These are phyloP conservation scores for Notothenia coriiceps DNA, from an alignment of 2,113 vertebrate species.

Conservation along the genomic window DNA sequence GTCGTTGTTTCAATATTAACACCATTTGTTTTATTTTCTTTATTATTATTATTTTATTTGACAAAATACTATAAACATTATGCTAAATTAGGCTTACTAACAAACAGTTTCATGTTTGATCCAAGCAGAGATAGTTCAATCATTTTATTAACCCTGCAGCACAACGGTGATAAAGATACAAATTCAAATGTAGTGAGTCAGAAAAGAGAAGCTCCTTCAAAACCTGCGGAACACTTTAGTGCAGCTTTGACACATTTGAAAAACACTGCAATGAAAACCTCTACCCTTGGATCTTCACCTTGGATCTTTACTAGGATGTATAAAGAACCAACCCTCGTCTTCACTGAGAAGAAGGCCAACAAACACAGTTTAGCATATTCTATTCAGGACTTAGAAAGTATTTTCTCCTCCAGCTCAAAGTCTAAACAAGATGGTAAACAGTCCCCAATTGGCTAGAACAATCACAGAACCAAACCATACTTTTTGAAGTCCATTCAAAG, in stretches of 20 bases:
- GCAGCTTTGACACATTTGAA: not conserved
- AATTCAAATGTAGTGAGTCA: not conserved
- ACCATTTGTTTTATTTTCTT: not conserved
- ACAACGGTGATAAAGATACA: not conserved
- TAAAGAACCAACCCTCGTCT: not conserved
- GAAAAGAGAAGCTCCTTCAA: not conserved
- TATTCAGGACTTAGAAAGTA: slow-evolving; percentile 1
- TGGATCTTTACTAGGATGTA: too few relatives aligned
- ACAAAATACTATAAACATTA: too few relatives aligned
- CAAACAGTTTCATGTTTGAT: not conserved
- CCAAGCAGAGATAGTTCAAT: not conserved
- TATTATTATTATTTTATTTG: too few relatives aligned
- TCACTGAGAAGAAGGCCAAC: not conserved
- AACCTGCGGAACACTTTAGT: not conserved
- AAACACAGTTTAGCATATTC: slow-evolving; percentile 10
- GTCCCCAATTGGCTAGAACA: not conserved
- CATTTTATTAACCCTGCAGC: not conserved
- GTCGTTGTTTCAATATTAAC: too few relatives aligned
- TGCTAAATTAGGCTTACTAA: not conserved
- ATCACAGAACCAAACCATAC: too few relatives aligned
- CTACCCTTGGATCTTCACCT: not conserved
- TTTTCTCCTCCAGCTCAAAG: not conserved
- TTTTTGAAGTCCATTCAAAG: not conserved
- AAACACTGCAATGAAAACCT: not conserved
- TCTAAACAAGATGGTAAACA: slow-evolving; percentile 14